These are phyloP conservation scores for Mesaphorura yosii DNA, from an alignment of 1,140 invertebrate species.

Conservation along the genomic window DNA sequence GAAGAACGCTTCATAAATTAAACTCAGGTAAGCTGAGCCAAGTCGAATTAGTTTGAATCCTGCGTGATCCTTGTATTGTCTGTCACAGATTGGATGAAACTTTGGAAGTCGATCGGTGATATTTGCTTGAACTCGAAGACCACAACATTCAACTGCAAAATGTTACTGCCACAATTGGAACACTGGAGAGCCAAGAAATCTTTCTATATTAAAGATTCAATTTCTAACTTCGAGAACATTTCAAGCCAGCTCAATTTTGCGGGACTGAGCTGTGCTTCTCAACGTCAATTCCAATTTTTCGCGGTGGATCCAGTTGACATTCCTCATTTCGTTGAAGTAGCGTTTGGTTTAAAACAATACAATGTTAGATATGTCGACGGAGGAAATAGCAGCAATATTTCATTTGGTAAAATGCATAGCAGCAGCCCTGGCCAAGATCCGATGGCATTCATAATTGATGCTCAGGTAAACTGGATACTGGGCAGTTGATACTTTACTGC, in stretches of 20 bases:
- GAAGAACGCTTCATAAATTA: slow-evolving; percentile 25
- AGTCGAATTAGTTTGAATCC: no score
- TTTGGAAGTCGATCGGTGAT: slow-evolving; percentile 20
- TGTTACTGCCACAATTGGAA: slow-evolving; percentile 18
- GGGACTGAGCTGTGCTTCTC: slow-evolving; percentile 21
- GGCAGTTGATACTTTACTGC: no score
- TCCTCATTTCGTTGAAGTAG: slow-evolving; percentile 26
- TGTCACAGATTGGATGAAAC: slow-evolving; percentile 21
- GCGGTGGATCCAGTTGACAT: slow-evolving; percentile 29
- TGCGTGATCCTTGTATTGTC: not conserved
- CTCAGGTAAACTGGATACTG: slow-evolving; percentile 8
- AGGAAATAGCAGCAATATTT: not conserved
- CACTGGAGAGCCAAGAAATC: slow-evolving; percentile 23
- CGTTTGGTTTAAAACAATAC: slow-evolving; percentile 12
- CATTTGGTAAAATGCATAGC: not conserved
- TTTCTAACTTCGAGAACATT: slow-evolving; percentile 18
- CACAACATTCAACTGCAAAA: slow-evolving; percentile 10
- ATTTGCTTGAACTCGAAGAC: slow-evolving; percentile 14
- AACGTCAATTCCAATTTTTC: slow-evolving; percentile 21
- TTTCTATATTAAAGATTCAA: slow-evolving; percentile 16
- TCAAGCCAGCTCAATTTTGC: slow-evolving; percentile 24
- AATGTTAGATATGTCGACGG: no score
- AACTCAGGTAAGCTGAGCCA: slow-evolving; percentile 25
- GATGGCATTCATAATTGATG: slow-evolving; percentile 28
- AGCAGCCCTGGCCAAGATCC: slow-evolving; percentile 13